Evolutionary conservation across 2,888 invertebrate species (phyloP).

Genomic region (Prosopocoilus inquinatus): DNA sequence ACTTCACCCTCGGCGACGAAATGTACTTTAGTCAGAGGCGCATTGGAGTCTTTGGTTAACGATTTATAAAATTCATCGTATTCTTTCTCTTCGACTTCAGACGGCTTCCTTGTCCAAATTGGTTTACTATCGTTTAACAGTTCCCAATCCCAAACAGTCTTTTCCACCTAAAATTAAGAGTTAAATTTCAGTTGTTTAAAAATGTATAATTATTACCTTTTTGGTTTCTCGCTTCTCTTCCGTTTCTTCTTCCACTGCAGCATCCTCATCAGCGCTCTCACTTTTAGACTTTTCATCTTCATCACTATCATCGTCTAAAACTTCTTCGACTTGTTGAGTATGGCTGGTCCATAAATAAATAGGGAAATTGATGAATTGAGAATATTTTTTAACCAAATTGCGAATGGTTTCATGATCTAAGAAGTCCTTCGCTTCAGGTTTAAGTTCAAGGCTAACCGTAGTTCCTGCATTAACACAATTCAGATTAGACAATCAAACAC

Average conservation of each 20-base stretch:
- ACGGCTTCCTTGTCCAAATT: constrained; percentile 93
- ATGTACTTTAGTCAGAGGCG: constrained; percentile 85
- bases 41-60: constrained; percentile 83
- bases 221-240: constrained; percentile 80
- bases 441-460: constrained; percentile 75
- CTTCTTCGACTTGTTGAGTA: constrained; percentile 75
- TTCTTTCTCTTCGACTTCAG: constrained; percentile 82
- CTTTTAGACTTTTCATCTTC: constrained; percentile 57
- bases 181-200: background rate
- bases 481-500: constrained; percentile 4
- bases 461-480: constrained; percentile 33
- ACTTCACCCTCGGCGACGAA: constrained; percentile 99
- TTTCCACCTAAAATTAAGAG: constrained; percentile 61
- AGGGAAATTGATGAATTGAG: constrained; percentile 99
- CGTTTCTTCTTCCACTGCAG: constrained; percentile 66
- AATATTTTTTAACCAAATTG: constrained; percentile 93
- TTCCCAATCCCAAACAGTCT: constrained; percentile 98
- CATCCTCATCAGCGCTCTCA: constrained; percentile 61
- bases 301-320: constrained; percentile 54
- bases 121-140: constrained; percentile 96
- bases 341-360: constrained; percentile 87
- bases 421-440: constrained; percentile 96
- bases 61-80: constrained; percentile 95
- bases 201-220: constrained; percentile 46
- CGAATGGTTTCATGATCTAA: constrained; percentile 89